phyloP scores from a whole-genome alignment of 2,113 vertebrate species.

The Electrona antarctica region DNA sequence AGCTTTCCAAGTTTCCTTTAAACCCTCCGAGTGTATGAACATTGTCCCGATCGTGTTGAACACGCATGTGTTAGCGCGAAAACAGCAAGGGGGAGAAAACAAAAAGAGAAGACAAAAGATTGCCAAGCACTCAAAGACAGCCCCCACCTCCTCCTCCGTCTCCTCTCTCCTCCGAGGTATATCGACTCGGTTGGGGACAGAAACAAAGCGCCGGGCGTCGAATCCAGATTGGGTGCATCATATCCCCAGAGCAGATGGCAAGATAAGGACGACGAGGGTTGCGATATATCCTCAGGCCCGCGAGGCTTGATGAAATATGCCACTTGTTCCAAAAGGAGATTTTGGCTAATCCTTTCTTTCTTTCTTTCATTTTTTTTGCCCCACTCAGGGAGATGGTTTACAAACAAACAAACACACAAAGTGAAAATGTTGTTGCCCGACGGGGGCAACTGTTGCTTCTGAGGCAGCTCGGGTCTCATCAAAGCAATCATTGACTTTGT shows the following conservation, averaged over 20 bases:
- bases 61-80: no score
- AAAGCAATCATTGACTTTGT: slow-evolving; percentile 43
- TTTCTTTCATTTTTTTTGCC: slow-evolving; percentile 6
- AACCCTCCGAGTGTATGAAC: no score
- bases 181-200: background rate
- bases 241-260: slow-evolving; percentile 32
- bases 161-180: no score
- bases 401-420: slow-evolving; percentile 32
- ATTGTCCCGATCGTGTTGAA: no score
- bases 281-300: slow-evolving; percentile 30
- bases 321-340: slow-evolving; percentile 35
- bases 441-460: no score
- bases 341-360: slow-evolving; percentile 26
- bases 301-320: slow-evolving; percentile 16
- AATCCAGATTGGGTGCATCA: background rate
- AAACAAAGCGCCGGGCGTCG: background rate
- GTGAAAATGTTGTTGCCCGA: slow-evolving; percentile 22
- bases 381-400: slow-evolving; percentile 13
- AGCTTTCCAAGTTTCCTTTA: no score
- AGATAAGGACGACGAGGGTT: slow-evolving; percentile 12
- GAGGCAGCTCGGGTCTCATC: slow-evolving; percentile 36
- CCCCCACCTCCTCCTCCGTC: no score
- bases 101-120: no score
- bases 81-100: no score
- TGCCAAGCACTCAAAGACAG: no score